Evolutionary conservation across 2,888 invertebrate genomes (phyloP), one percentile per base, ranked within the genome.

Genomic region (Synergus gifuensis): DNA sequence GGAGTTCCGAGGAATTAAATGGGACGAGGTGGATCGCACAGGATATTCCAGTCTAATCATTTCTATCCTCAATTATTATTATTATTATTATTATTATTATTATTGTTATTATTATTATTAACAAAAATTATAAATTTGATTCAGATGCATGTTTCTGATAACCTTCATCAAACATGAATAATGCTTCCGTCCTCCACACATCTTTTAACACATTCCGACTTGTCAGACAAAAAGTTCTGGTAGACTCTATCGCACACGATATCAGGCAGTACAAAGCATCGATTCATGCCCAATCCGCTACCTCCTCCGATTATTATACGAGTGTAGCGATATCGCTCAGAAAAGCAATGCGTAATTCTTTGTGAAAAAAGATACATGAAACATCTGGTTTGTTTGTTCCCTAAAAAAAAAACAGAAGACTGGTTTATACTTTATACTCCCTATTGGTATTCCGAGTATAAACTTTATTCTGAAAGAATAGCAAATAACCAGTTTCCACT

Each of bases 261-360:
- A 69, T 69, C 69, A 69, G 18, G 49, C 22, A 49, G 49, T 49
- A 69, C 69, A 69, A 69, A 69, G 69, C 69, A 69, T 69, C 69
- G 69, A 49, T 69, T 69, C 69, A 69, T 69, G 44, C 49, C 46
- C 69, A 69, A 69, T 69, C 69, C 49, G 69, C n/a, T 69, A 69
- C 49, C 69, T 69, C 69, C 49, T 69, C 49, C 49, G 69, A 69
- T 69, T 69, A 49, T 69, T 49, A 69, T 16, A 69, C 69, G 69
- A 69, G 16, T 69, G 28, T 69, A 22, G 28, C 49, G 69, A 69
- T 69, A 69, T 69, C 46, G 46, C 49, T 49, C 16, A 16, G 28
- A 49, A 46, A 46, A 49, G 63, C 46, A 16, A 12, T 69, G 46
- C 22, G 46, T 28, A 69, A 46, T 69, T 69, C 46, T 49, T 49